Base-by-base conservation (phyloP, 2,113 vertebrate genomes). In the Mus pahari region DNA sequence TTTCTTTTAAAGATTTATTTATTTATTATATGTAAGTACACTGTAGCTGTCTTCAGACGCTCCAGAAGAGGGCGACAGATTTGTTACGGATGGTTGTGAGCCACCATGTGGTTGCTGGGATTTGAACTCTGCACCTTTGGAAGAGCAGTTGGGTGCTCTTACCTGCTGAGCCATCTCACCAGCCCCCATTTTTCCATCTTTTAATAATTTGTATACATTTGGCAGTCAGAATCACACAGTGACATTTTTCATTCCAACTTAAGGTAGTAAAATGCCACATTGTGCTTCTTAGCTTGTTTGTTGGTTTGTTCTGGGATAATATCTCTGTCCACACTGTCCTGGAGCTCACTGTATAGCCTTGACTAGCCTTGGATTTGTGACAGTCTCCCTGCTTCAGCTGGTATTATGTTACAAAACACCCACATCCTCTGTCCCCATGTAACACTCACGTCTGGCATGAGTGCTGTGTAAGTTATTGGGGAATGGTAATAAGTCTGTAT, bases 171-270 rank as follows among this genome's bases (percentile, higher is more conserved):
- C n/a, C n/a, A n/a, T n/a, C n/a, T n/a, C n/a, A n/a, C n/a, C n/a
- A n/a, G n/a, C n/a, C n/a, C n/a, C n/a, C n/a, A n/a, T 83, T 60
- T 45, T 84, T 48, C 48, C 48, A 48, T 48, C 68, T 64, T 58
- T 66, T 36, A 45, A 28, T 31, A 82, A 82, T 9, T 36, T 48
- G 39, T 39, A 9, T 89, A 89, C 17, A 42, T 90, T 94, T 92
- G 74, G 17, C 24, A 91, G 6, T 45, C 6, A 92, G 53, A 92
- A 89, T 91, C 58, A 95, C 42, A 87, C 42, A 26, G 0, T 71
- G 28, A 81, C 48, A 73, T 92, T 55, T 90, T 78, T 91, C 45
- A 86, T 60, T 93, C 60, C 36, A 74, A 4, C 81, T 96, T 75
- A 89, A 94, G 16, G 20, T 94, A 81, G 68, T 83, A 74, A 93